phyloP scores from a whole-genome alignment of 2,797 vertebrate species.

The Melopsittacus undulatus region DNA sequence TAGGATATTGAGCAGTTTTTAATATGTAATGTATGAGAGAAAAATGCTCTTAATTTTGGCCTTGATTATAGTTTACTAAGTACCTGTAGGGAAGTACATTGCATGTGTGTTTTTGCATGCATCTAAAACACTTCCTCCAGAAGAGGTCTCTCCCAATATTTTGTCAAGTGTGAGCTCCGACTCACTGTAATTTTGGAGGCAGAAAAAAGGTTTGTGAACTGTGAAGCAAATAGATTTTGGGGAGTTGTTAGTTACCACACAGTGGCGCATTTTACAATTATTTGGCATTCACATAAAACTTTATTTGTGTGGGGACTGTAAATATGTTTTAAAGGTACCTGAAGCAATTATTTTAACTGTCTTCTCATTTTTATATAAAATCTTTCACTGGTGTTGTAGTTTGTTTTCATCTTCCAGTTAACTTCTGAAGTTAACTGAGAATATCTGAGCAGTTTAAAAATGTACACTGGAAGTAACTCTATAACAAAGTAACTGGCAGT shows the following conservation, averaged over 20 bases:
- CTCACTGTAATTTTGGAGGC: background rate
- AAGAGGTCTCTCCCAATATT: background rate
- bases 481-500: background rate
- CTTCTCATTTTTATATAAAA: background rate
- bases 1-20: background rate
- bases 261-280: constrained; percentile 30
- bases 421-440: background rate
- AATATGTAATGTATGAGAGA: background rate
- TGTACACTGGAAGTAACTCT: background rate
- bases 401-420: background rate
- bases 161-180: background rate
- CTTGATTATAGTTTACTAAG: background rate
- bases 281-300: background rate
- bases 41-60: background rate
- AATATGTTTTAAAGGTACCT: background rate
- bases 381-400: background rate
- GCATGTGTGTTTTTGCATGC: accelerated
- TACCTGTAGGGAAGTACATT: background rate
- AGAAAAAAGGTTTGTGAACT: background rate
- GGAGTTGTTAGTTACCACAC: background rate
- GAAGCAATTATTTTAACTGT: background rate
- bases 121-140: background rate
- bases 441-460: background rate
- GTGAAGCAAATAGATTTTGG: background rate
- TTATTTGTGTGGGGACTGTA: background rate